Percentiles rank a stretch among this genome's conserved stretches.
Evolutionary conservation across 2,797 vertebrate genomes (phyloP).

Genomic region (Siniperca obscura): DNA sequence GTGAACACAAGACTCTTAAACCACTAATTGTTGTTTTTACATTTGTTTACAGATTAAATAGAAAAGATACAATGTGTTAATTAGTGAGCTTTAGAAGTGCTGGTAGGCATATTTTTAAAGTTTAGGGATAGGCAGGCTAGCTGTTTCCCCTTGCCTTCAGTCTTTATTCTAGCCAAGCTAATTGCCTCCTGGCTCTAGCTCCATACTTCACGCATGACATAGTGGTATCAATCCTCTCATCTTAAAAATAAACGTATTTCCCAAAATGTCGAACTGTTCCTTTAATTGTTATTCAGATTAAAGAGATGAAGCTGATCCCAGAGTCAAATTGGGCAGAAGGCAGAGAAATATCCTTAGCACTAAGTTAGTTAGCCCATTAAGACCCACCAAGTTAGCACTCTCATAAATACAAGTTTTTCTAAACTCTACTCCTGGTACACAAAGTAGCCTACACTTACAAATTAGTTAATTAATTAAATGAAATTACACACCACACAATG

Average conservation of each 20-base stretch:
- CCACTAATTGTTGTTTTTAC: background rate
- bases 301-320: background rate
- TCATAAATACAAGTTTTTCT: background rate
- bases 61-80: background rate
- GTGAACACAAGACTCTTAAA: background rate
- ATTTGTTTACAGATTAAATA: background rate
- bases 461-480: too few species aligned
- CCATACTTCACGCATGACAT: too few species aligned
- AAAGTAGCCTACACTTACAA: too few species aligned
- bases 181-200: background rate
- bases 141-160: background rate
- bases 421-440: background rate
- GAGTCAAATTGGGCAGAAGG: background rate
- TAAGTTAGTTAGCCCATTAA: background rate
- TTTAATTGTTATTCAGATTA: background rate
- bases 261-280: background rate
- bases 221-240: background rate
- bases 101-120: background rate
- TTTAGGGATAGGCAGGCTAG: background rate
- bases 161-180: background rate
- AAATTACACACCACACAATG: background rate
- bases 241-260: background rate
- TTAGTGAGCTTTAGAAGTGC: background rate
- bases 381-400: background rate
- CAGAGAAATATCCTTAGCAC: background rate